Percentiles rank a stretch among this genome's conserved stretches.
These are phyloP conservation scores for Dastarcus helophoroides DNA, from an alignment of 2,888 invertebrate species.

Conservation along the genomic window DNA sequence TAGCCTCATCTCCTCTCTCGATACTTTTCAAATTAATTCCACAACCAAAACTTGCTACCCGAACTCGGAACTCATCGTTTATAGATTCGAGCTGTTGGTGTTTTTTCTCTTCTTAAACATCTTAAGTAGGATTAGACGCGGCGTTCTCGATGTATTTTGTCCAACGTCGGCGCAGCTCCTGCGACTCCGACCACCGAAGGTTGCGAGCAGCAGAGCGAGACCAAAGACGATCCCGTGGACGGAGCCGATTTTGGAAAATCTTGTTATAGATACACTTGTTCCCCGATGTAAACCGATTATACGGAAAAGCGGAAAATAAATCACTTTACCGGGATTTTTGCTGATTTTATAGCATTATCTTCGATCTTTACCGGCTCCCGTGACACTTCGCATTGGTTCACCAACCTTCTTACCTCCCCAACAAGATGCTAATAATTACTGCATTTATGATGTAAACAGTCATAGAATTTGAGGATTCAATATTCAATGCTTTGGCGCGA, in stretches of 20 bases:
- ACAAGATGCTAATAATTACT: too few species aligned
- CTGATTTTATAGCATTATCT: slow-evolving; percentile 15
- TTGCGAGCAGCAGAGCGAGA: not conserved
- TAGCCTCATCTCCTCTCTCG: too few species aligned
- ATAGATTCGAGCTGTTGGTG: slow-evolving; percentile 19
- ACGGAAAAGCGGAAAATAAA: slow-evolving; percentile 14
- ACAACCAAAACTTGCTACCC: slow-evolving; percentile 13
- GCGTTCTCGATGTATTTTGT: not conserved
- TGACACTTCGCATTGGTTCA: slow-evolving; percentile 8
- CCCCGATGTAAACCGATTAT: slow-evolving; percentile 24
- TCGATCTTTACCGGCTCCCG: slow-evolving; percentile 16
- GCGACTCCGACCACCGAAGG: not conserved
- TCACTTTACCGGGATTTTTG: slow-evolving; percentile 18
- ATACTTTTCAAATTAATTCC: too few species aligned
- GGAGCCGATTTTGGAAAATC: slow-evolving; percentile 6
- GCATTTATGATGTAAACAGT: too few species aligned
- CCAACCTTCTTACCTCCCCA: too few species aligned
- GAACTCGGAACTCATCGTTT: slow-evolving; percentile 15
- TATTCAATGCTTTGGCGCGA: too few species aligned
- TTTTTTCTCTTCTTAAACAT: slow-evolving; percentile 20
- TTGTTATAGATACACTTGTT: slow-evolving; percentile 20
- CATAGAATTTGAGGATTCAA: too few species aligned
- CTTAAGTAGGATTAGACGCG: slow-evolving; percentile 12
- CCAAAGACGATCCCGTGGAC: slow-evolving; percentile 2
- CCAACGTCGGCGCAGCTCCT: not conserved